Base-by-base conservation (phyloP, 2,797 vertebrate genomes). In the Lemur catta region DNA sequence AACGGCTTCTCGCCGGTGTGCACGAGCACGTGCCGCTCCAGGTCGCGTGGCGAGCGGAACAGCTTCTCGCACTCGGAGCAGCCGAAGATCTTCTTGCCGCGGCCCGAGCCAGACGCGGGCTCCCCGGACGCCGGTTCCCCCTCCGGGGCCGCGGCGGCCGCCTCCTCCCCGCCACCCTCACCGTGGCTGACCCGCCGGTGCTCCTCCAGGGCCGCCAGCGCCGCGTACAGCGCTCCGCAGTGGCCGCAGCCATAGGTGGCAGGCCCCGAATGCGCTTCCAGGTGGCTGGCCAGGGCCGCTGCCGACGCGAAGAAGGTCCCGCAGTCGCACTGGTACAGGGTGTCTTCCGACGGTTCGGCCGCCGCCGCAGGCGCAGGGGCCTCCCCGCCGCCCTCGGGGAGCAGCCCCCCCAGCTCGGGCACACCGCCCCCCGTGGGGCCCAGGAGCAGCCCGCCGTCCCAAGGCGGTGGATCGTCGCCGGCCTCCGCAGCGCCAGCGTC, bases 1-100 rank as follows among this genome's bases (percentile, higher is more conserved):
- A 98, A 98, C 0, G 98, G 98, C 85, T 98, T 98, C 97, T 98
- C 98, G 0, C 98, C 98, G 0, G 98, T 98, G 95, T 98, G 98
- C 91, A 98, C 98, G 91, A 98, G 97, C 94, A 98, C 98, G 3
- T 98, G 98, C 30, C 98, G 96, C 92, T 98, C 98, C 96, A 98
- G 94, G 92, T 98, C 98, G 0, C 98, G 97, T 0, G 98, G 98
- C 0, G 98, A 98, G 87, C 98, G 98, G 95, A 98, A 98, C 89
- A 98, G 97, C 93, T 98, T 98, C 95, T 98, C 98, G 4, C 98
- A 98, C 93, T 98, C 98, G 0, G 98, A 98, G 95, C 98, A 98
- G 71, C 98, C 98, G 8, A 98, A 98, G 28, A 98, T 97, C 95
- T 98, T 98, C 95, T 98, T 98, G 76, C 97, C 74, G 11, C 97